phyloP scores from a whole-genome alignment of 2,888 invertebrate genomes.

The Tethea ocularis region DNA sequence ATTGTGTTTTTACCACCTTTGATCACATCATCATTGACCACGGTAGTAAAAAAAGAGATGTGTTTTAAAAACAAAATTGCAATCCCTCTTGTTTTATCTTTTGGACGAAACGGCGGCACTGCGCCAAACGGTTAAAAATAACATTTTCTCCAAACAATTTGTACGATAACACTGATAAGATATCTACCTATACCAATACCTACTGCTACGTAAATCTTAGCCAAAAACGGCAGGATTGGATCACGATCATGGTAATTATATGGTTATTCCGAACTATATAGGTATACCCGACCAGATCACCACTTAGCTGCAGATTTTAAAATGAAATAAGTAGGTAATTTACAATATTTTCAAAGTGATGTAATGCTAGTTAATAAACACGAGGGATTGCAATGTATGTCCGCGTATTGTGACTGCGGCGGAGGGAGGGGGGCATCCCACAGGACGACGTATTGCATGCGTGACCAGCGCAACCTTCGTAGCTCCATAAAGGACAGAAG shows the following conservation, averaged over 20 bases:
- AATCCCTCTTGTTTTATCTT: background rate
- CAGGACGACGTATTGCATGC: slow-evolving; percentile 40
- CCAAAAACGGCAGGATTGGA: background rate
- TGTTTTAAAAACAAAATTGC: too few relatives aligned
- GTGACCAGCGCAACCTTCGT: slow-evolving; percentile 47
- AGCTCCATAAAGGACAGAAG: slow-evolving; percentile 43
- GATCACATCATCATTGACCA: too few relatives aligned
- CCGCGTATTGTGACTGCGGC: background rate
- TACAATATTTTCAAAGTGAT: background rate
- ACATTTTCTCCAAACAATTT: background rate
- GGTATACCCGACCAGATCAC: background rate
- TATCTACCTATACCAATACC: background rate
- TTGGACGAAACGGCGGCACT: background rate
- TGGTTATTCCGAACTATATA: background rate
- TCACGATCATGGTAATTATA: background rate
- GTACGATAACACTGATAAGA: background rate
- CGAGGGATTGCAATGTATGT: background rate
- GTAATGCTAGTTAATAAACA: background rate
- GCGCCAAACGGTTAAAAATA: slow-evolving; percentile 3
- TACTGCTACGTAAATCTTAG: background rate
- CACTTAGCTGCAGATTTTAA: background rate
- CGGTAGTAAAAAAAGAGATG: too few relatives aligned
- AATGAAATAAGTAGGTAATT: background rate
- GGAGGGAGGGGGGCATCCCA: slow-evolving; percentile 31
- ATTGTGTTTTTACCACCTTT: too few relatives aligned